These are phyloP conservation scores for Physella acuta DNA, from an alignment of 1,140 invertebrate species.

Conservation along the genomic window DNA sequence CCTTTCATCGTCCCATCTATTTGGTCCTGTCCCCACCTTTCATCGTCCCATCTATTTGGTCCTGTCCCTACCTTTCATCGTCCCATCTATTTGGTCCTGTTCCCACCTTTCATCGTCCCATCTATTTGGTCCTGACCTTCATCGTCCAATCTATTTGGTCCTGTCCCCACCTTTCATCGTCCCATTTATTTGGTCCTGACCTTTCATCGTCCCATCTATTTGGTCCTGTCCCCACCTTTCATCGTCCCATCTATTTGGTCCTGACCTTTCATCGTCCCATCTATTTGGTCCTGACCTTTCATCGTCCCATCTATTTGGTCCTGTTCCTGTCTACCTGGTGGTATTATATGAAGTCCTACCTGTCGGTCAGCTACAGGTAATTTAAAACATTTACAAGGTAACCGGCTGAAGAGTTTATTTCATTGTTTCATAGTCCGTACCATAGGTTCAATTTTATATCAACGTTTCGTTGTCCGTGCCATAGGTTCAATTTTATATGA, in stretches of 20 bases:
- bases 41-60: background rate
- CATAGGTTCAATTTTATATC: too few species aligned
- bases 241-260: background rate
- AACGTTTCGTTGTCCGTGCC: too few species aligned
- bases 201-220: background rate
- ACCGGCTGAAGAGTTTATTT: too few species aligned
- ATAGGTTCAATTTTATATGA: too few species aligned
- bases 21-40: background rate
- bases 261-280: background rate
- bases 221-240: background rate
- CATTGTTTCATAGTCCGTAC: too few species aligned
- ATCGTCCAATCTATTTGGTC: background rate
- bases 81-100: background rate
- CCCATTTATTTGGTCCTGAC: background rate
- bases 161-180: background rate
- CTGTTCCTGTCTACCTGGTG: background rate
- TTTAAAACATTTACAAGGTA: too few species aligned
- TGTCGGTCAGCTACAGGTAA: too few species aligned
- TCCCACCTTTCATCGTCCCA: background rate
- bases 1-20: background rate
- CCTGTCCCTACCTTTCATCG: background rate
- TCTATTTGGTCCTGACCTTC: background rate
- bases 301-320: background rate
- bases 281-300: background rate
- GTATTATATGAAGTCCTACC: too few species aligned